Evolutionary conservation across 2,888 invertebrate species (phyloP).

Genomic region (Tachina grossa): DNA sequence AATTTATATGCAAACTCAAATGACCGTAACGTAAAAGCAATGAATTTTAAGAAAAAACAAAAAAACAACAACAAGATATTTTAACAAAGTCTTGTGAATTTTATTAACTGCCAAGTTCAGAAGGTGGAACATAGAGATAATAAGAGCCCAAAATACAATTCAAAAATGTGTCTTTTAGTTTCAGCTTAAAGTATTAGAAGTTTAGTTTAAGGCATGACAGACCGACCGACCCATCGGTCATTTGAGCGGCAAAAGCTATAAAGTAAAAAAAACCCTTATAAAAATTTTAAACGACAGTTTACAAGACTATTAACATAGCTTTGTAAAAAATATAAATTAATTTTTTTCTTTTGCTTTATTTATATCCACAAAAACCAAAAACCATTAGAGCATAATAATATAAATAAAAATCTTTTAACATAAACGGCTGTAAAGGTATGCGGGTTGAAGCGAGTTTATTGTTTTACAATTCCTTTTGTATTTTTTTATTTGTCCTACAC

Average conservation of each 20-base stretch:
- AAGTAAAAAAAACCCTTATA: conserved; percentile 18
- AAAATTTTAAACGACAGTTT: conserved; percentile 54
- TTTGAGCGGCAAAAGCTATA: not conserved
- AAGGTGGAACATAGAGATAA: not conserved
- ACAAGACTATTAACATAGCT: conserved; percentile 41
- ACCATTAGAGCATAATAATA: not conserved
- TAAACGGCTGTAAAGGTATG: conserved; percentile 10
- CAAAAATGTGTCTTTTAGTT: not conserved
- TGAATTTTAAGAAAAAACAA: not conserved
- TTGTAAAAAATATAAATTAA: conserved; percentile 14
- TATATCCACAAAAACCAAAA: conserved; percentile 17
- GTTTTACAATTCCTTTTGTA: not conserved
- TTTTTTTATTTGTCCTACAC: not conserved
- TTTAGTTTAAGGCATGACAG: not conserved
- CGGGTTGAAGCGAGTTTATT: conserved; percentile 19
- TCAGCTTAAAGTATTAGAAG: not conserved
- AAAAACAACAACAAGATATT: not conserved
- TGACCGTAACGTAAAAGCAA: conserved; percentile 60
- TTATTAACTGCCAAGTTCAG: not conserved
- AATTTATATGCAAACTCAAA: conserved; percentile 70
- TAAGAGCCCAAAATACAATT: conserved; percentile 4
- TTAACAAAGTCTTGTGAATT: conserved; percentile 21
- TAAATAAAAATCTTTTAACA: conserved; percentile 21
- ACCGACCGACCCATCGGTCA: not conserved
- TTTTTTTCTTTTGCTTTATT: conserved; percentile 4